A percentile compares a stretch with the other conserved stretches of the same genome.
Conservation (phyloP, 2,113 vertebrate genomes). For the Mohoua ochrocephala region DNA sequence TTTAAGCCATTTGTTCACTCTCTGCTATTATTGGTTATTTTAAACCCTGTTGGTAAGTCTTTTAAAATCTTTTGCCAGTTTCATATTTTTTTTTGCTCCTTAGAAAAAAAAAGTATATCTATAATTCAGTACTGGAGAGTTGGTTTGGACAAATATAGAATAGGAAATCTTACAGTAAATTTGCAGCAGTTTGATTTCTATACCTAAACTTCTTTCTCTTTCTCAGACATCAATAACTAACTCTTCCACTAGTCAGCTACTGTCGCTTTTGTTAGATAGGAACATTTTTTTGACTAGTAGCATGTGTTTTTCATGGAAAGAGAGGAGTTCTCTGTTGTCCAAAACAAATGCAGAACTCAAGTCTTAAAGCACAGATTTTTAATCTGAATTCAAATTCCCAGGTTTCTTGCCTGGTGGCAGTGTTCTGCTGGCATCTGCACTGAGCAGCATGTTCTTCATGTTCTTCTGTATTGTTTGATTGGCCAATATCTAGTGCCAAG, state of each 20-base stretch:
- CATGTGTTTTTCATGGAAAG: background rate
- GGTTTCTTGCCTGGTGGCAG: background rate
- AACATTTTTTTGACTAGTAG: background rate
- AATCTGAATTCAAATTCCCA: background rate
- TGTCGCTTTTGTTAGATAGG: background rate
- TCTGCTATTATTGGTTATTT: background rate
- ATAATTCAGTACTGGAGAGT: constrained; percentile 39
- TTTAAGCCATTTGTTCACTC: background rate
- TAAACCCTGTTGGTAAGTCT: background rate
- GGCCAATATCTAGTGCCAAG: background rate
- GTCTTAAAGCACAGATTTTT: background rate
- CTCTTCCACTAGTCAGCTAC: background rate
- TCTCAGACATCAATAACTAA: background rate
- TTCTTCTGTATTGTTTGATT: background rate
- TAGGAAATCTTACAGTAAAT: constrained; percentile 15
- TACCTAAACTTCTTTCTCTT: background rate
- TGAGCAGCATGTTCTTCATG: background rate
- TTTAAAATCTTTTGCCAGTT: background rate
- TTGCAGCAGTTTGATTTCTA: constrained; percentile 35
- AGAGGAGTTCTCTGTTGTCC: background rate
- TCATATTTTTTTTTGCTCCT: constrained; percentile 2
- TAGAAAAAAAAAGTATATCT: background rate
- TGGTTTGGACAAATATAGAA: constrained; percentile 30
- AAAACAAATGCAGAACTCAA: background rate
- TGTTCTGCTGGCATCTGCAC: background rate